Percentiles rank a stretch among this genome's conserved stretches.
These are phyloP conservation scores for Ochotona princeps DNA, from an alignment of 2,113 vertebrate genomes.

Conservation along the genomic window DNA sequence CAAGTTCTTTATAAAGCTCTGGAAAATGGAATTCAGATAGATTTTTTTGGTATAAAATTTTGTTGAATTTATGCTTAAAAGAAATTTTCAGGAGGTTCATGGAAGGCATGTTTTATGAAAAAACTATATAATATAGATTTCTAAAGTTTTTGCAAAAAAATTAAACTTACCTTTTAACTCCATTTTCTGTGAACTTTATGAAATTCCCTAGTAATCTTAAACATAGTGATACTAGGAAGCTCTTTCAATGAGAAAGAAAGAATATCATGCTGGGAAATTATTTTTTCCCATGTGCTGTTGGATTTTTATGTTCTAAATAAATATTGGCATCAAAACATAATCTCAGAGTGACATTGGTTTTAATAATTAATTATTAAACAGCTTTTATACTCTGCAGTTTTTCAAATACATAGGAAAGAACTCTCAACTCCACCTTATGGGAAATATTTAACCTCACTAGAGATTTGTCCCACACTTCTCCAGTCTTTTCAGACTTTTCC, in stretches of 20 bases:
- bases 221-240: background rate
- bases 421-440: conserved; percentile 46
- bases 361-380: conserved; percentile 66
- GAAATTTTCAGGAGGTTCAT: too few relatives aligned
- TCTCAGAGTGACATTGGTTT: conserved; percentile 38
- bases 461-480: background rate
- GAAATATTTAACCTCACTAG: background rate
- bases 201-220: background rate
- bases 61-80: too few relatives aligned
- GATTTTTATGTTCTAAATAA: conserved; percentile 6
- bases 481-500: background rate
- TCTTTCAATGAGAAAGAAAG: background rate
- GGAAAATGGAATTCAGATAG: too few relatives aligned
- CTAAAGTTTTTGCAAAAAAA: too few relatives aligned
- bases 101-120: too few relatives aligned
- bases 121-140: too few relatives aligned
- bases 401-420: conserved; percentile 53
- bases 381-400: background rate
- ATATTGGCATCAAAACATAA: conserved; percentile 25
- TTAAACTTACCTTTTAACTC: too few relatives aligned
- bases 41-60: too few relatives aligned
- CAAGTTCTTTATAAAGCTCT: too few relatives aligned
- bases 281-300: background rate
- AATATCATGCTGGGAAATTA: background rate
- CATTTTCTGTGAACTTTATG: too few relatives aligned